Evolutionary conservation across 2,113 vertebrate genomes (phyloP).

Genomic region (Callipepla californica): DNA sequence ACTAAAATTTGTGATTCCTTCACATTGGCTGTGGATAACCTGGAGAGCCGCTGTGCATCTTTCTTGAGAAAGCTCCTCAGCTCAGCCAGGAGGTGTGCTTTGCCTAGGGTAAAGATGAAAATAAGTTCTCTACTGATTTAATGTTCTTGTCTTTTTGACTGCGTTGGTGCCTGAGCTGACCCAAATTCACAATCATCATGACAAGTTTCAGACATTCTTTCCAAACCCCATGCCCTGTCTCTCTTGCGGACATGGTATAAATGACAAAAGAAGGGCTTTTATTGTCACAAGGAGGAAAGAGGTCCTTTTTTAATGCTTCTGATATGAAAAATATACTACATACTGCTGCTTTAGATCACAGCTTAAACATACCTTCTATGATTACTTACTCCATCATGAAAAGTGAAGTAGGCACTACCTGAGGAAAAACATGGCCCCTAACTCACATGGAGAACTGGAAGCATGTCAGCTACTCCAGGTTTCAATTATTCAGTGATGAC

Average conservation of each 20-base stretch:
- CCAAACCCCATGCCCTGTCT: neutral
- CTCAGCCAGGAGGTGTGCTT: neutral
- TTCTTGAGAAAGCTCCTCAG: neutral
- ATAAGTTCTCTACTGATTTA: neutral
- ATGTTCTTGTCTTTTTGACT: conserved; percentile 1
- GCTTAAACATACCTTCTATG: conserved; percentile 16
- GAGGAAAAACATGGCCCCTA: conserved; percentile 3
- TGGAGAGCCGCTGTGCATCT: neutral
- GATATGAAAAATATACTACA: conserved; percentile 13
- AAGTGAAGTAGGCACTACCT: neutral
- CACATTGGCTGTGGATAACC: neutral
- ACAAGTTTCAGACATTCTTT: neutral
- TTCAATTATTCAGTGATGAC: neutral
- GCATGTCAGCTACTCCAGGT: neutral
- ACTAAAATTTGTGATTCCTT: neutral
- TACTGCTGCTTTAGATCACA: neutral
- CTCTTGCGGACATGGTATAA: neutral
- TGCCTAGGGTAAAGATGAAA: neutral
- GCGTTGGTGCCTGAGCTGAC: neutral
- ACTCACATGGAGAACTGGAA: neutral
- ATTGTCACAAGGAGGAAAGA: neutral
- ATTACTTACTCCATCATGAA: neutral
- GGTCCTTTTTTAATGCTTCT: neutral
- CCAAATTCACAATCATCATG: neutral
- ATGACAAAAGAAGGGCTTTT: neutral